These are phyloP conservation scores for Tridacna gigas DNA, from an alignment of 2,888 invertebrate genomes.

Conservation along the genomic window DNA sequence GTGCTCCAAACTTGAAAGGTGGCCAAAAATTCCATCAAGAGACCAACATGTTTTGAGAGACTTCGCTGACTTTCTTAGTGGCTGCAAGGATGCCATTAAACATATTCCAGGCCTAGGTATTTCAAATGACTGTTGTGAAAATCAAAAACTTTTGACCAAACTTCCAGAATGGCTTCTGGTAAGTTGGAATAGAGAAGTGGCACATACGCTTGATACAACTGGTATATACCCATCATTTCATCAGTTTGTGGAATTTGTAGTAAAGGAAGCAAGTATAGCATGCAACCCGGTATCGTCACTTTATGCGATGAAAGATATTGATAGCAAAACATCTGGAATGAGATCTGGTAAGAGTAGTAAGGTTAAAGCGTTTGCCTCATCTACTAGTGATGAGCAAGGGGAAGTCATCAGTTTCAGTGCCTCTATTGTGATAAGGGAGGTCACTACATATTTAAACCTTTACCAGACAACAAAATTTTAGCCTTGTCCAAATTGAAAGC, in stretches of 20 bases:
- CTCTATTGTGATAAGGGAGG: no score
- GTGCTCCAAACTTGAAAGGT: no score
- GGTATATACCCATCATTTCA: conserved; percentile 13
- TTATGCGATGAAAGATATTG: conserved; percentile 16
- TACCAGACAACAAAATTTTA: no score
- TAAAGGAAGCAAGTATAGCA: conserved; percentile 29
- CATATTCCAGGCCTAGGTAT: conserved; percentile 1
- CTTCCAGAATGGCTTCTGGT: conserved; percentile 40
- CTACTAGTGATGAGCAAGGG: no score
- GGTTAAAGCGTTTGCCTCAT: no score
- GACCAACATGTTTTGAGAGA: no score
- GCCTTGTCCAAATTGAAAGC: no score
- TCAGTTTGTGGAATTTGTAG: conserved; percentile 17
- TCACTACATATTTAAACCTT: no score
- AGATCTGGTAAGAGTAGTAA: no score
- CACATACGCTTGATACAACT: neutral
- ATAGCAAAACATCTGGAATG: no score
- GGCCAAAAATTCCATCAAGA: no score
- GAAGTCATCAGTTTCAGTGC: no score
- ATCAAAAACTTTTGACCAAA: conserved; percentile 32
- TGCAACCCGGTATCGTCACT: conserved; percentile 38
- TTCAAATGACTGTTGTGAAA: conserved; percentile 31
- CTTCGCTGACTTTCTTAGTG: conserved; percentile 26
- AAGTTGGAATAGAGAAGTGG: conserved; percentile 42
- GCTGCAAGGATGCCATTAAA: conserved; percentile 9